phyloP scores from a whole-genome alignment of 2,113 vertebrate species.

The Dicaeum eximium region DNA sequence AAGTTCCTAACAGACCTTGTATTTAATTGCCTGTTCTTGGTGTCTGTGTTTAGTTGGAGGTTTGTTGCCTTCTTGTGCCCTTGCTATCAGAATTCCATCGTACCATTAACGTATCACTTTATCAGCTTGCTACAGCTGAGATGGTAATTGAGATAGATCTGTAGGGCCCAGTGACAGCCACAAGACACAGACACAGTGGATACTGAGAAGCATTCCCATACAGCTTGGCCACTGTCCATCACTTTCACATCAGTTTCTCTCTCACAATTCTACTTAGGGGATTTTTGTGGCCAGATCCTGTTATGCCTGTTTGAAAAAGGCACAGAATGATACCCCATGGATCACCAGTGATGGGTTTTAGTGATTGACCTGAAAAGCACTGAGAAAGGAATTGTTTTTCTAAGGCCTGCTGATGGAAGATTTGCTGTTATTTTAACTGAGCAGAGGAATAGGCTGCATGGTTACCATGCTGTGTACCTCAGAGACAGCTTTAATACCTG shows the following conservation, averaged over 20 bases:
- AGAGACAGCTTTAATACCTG: neutral
- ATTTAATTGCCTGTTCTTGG: neutral
- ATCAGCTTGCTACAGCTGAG: neutral
- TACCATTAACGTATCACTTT: neutral
- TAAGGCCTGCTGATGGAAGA: neutral
- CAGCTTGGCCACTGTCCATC: neutral
- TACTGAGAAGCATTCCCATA: neutral
- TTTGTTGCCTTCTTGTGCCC: neutral
- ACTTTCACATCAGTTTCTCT: neutral
- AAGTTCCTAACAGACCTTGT: neutral
- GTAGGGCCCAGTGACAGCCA: rapidly evolving
- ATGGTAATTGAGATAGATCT: neutral
- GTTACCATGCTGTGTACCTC: neutral
- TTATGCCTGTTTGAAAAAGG: neutral
- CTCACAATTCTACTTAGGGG: neutral
- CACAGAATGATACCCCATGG: neutral
- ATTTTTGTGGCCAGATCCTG: neutral
- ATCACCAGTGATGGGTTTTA: neutral
- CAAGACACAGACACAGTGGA: neutral
- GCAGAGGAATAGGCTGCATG: neutral
- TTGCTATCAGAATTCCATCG: neutral
- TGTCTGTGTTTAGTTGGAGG: neutral
- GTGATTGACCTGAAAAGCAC: neutral
- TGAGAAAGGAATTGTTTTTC: neutral
- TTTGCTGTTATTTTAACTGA: neutral